A percentile compares a stretch with the other conserved stretches of the same genome.
phyloP scores from a whole-genome alignment of 2,113 vertebrate species.

The Notarius lentiginosus region DNA sequence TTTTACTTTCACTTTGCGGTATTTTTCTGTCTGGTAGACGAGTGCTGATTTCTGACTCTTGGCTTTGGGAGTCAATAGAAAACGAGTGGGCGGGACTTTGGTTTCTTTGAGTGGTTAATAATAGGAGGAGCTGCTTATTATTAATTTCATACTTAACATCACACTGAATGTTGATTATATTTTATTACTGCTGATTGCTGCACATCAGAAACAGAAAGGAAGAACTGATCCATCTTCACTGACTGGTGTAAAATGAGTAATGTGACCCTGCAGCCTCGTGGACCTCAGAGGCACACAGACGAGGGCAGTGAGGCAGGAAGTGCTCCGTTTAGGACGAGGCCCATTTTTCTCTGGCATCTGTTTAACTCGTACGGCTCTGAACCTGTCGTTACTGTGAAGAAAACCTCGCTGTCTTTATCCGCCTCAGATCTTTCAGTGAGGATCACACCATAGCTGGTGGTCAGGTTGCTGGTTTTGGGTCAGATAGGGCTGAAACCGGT shows the following conservation, averaged over 20 bases:
- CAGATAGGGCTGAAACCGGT: constrained; percentile 24
- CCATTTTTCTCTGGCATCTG: not conserved
- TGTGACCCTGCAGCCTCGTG: not conserved
- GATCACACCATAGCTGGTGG: constrained; percentile 42
- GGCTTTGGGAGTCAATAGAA: not conserved
- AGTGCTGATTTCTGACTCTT: not conserved
- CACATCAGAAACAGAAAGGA: too few species aligned
- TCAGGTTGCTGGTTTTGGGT: constrained; percentile 33
- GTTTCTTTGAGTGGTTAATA: not conserved
- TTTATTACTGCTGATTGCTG: too few species aligned
- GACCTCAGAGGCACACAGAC: not conserved
- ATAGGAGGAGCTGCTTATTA: not conserved
- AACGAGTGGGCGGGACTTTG: not conserved
- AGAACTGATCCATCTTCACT: too few species aligned
- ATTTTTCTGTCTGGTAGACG: too few species aligned
- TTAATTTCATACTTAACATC: not conserved
- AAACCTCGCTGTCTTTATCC: not conserved
- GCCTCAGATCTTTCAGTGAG: not conserved
- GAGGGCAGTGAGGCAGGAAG: not conserved
- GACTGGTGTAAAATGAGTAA: not conserved
- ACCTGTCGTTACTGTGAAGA: not conserved
- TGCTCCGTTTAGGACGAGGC: not conserved
- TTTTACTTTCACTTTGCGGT: not conserved
- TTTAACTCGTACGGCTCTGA: not conserved
- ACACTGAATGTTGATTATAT: not conserved